phyloP scores from a whole-genome alignment of 2,888 invertebrate species.

The Chrysolina haemoptera region DNA sequence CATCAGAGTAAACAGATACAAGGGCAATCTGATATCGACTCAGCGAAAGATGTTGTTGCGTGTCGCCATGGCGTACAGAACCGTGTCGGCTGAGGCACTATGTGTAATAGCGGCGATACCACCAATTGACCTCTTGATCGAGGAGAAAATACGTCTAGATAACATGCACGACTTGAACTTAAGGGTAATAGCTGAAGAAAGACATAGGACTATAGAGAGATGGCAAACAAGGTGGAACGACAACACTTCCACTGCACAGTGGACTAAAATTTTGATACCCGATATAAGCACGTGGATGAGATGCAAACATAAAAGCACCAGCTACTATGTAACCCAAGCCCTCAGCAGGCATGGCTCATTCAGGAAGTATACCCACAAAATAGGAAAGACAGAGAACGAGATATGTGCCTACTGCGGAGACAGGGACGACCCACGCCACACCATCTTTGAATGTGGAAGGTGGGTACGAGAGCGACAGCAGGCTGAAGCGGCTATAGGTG shows the following conservation, averaged over 20 bases:
- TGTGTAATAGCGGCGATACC: constrained; percentile 34
- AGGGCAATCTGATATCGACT: too few species aligned
- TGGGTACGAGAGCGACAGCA: background rate
- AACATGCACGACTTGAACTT: background rate
- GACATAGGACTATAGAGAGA: background rate
- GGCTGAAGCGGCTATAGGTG: background rate
- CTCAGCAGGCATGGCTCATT: constrained; percentile 13
- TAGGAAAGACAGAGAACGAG: constrained; percentile 4
- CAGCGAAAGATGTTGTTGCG: too few species aligned
- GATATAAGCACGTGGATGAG: constrained; percentile 22
- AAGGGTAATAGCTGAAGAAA: constrained; percentile 16
- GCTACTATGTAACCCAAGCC: background rate
- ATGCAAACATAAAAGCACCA: background rate
- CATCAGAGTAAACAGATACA: constrained; percentile 7
- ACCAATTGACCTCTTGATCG: background rate
- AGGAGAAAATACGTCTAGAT: background rate
- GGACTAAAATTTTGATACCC: constrained; percentile 35
- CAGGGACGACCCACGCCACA: constrained; percentile 8
- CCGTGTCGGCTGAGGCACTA: constrained; percentile 36
- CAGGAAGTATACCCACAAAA: background rate
- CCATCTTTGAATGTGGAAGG: constrained; percentile 7
- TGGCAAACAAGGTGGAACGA: constrained; percentile 31
- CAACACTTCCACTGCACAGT: constrained; percentile 16
- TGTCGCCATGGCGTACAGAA: constrained; percentile 39
- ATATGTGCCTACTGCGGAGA: background rate